These are phyloP conservation scores for Paguma larvata DNA, from an alignment of 2,797 vertebrate species.

Conservation along the genomic window DNA sequence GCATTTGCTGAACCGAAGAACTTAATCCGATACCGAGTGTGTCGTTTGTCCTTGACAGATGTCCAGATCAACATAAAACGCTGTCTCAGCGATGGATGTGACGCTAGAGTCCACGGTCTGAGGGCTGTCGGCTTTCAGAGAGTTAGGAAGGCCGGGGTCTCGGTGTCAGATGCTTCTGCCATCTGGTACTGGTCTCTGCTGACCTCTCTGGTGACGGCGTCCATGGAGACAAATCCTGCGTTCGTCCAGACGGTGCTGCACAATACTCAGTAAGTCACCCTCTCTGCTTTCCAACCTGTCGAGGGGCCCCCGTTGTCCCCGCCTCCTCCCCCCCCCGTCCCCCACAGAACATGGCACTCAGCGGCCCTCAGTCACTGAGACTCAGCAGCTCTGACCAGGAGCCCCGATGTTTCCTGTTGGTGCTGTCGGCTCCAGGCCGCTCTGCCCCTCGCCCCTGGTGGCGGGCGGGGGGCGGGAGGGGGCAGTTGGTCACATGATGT, in stretches of 20 bases:
- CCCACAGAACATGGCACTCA: not conserved
- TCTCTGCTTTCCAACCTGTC: not conserved
- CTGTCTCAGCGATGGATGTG: slow-evolving; percentile 97
- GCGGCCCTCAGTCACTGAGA: not conserved
- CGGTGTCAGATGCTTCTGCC: slow-evolving; percentile 97
- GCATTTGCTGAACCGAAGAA: slow-evolving; percentile 56
- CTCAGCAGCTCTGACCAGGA: not conserved
- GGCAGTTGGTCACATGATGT: not conserved
- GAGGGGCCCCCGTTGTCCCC: not conserved
- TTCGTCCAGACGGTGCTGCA: slow-evolving; percentile 97
- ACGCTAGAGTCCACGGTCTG: slow-evolving; percentile 97
- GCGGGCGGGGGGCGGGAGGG: not conserved
- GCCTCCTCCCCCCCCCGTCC: not conserved
- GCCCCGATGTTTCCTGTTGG: not conserved
- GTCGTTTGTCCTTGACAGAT: slow-evolving; percentile 89
- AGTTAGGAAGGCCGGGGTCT: slow-evolving; percentile 95
- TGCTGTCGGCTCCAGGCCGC: not conserved
- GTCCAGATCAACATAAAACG: slow-evolving; percentile 99
- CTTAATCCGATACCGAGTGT: slow-evolving; percentile 72
- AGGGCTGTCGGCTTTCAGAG: slow-evolving; percentile 96
- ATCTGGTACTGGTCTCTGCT: slow-evolving; percentile 99
- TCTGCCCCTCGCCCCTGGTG: not conserved
- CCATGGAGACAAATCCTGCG: slow-evolving; percentile 97
- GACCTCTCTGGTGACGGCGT: slow-evolving; percentile 97
- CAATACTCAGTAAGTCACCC: slow-evolving; percentile 95